phyloP scores from a whole-genome alignment of 2,797 vertebrate genomes.

The Emydoidea blandingii region DNA sequence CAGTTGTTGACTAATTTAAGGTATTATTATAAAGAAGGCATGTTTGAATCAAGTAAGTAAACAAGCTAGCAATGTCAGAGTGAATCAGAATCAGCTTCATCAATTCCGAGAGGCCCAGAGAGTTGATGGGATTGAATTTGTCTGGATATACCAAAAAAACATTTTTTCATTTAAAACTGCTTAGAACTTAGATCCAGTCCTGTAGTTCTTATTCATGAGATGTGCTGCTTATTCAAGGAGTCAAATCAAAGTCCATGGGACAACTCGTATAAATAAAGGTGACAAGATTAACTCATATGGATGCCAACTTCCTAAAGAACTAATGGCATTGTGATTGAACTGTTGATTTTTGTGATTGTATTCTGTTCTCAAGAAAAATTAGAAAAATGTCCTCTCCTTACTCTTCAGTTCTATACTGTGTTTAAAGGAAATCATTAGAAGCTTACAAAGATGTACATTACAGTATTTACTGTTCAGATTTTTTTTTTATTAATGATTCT shows the following conservation, averaged over 20 bases:
- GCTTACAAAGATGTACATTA: not conserved
- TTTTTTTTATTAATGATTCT: not conserved
- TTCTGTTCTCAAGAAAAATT: not conserved
- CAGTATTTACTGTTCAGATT: not conserved
- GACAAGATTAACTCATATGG: not conserved
- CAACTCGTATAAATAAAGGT: not conserved
- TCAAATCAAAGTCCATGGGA: not conserved
- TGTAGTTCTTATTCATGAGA: not conserved
- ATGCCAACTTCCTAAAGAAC: not conserved
- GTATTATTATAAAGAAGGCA: not conserved
- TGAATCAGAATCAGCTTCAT: not conserved
- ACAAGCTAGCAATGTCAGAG: not conserved
- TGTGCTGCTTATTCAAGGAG: not conserved
- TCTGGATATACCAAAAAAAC: not conserved
- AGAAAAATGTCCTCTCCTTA: not conserved
- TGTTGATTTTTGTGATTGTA: not conserved
- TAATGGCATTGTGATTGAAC: not conserved
- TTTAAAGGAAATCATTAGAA: not conserved
- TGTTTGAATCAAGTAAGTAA: not conserved
- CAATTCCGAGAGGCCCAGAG: not conserved
- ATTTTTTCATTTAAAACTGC: not conserved
- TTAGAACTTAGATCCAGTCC: not conserved
- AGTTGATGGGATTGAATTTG: not conserved
- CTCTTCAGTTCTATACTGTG: not conserved
- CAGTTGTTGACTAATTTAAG: not conserved